phyloP scores from a whole-genome alignment of 2,797 vertebrate genomes.

The Sebastes nivosus region DNA sequence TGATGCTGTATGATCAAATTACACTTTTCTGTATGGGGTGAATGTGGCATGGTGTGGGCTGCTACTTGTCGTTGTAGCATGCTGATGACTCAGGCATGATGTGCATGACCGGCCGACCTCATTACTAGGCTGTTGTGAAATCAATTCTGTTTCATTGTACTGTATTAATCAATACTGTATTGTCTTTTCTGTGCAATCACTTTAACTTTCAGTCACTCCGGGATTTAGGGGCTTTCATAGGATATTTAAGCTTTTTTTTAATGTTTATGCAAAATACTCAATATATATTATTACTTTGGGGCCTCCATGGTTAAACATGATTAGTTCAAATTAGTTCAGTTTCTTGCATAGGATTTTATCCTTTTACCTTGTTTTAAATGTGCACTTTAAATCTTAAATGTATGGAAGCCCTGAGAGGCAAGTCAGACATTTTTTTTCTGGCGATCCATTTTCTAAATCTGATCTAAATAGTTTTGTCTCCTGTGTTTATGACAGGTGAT shows the following conservation, averaged over 20 bases:
- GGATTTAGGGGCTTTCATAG: not conserved
- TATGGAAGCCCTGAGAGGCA: not conserved
- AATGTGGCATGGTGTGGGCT: not conserved
- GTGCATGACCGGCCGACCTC: slow-evolving; percentile 30
- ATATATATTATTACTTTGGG: not conserved
- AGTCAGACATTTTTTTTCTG: not conserved
- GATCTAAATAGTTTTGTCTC: not conserved
- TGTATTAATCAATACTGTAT: slow-evolving; percentile 1
- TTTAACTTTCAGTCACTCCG: not conserved
- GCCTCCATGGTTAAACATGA: not conserved
- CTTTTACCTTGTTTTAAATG: not conserved
- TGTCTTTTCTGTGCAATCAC: slow-evolving; percentile 22
- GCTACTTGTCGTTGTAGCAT: slow-evolving; percentile 11
- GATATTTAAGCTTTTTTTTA: not conserved
- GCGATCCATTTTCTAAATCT: not conserved
- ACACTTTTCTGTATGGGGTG: not conserved
- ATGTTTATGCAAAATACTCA: not conserved
- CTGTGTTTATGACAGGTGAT: not conserved
- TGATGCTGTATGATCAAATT: not conserved
- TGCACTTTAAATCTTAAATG: not conserved
- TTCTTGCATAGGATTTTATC: not conserved
- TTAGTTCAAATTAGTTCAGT: not conserved
- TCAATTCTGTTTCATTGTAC: slow-evolving; percentile 12
- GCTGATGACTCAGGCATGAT: slow-evolving; percentile 39
- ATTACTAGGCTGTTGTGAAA: slow-evolving; percentile 15